phyloP scores from a whole-genome alignment of 1,140 invertebrate species.

The Hypothenemus hampei region DNA sequence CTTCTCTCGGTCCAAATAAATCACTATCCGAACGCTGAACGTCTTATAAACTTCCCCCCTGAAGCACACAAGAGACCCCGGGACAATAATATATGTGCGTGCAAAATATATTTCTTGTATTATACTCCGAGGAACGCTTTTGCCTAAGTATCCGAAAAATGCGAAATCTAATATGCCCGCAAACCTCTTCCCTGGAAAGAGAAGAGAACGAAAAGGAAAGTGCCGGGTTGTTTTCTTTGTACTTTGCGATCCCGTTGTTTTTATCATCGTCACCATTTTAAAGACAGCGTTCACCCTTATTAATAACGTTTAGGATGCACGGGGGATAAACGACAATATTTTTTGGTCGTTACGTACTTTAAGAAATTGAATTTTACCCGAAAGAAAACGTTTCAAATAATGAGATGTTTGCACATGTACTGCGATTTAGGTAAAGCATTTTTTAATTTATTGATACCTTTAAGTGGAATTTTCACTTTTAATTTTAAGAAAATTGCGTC shows the following conservation, averaged over 20 bases:
- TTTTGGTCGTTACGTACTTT: not conserved
- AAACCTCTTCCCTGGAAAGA: not conserved
- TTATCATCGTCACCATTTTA: conserved; percentile 5
- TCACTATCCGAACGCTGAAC: too few species aligned
- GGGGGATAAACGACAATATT: not conserved
- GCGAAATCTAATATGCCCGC: not conserved
- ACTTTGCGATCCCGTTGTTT: too few species aligned
- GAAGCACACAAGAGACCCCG: not conserved
- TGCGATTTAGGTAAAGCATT: not conserved
- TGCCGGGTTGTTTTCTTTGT: too few species aligned
- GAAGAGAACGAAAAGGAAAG: not conserved
- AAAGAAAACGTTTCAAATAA: not conserved
- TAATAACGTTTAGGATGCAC: not conserved
- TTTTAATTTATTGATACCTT: not conserved
- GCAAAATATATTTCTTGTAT: not conserved
- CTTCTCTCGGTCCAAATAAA: too few species aligned
- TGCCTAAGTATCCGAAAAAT: conserved; percentile 5
- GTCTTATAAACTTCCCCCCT: not conserved
- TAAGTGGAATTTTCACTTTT: not conserved
- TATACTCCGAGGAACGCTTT: not conserved
- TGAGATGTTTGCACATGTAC: not conserved
- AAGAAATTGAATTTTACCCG: not conserved
- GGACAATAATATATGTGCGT: not conserved
- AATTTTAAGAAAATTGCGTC: too few species aligned
- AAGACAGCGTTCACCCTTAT: not conserved